Evolutionary conservation across 1,140 invertebrate species (phyloP).

Genomic region (Cheumatopsyche charites): DNA sequence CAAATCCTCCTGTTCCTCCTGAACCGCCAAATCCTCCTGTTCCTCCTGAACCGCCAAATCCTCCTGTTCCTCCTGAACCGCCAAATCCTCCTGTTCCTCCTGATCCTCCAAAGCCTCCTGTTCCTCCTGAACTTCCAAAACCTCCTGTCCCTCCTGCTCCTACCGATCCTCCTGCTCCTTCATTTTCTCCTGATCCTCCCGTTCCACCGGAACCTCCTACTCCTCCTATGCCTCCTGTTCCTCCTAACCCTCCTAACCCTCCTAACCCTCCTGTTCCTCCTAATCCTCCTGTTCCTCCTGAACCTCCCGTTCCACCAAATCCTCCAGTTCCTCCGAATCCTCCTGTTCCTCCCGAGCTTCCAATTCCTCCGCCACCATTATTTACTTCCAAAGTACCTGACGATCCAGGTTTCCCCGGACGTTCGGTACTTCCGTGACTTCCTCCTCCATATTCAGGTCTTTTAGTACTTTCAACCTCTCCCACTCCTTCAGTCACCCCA

Average conservation of each 20-base stretch:
- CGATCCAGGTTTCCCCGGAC: slow-evolving; percentile 28
- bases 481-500: slow-evolving; percentile 20
- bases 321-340: slow-evolving; percentile 33
- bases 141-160: slow-evolving; percentile 30
- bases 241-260: slow-evolving; percentile 16
- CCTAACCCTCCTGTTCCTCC: slow-evolving; percentile 42
- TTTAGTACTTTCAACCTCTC: slow-evolving; percentile 13
- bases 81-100: too few relatives aligned
- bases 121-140: slow-evolving; percentile 34
- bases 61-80: too few relatives aligned
- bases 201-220: too few relatives aligned
- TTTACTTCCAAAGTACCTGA: slow-evolving; percentile 1
- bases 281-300: too few relatives aligned
- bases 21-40: too few relatives aligned
- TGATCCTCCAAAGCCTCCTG: slow-evolving; percentile 29
- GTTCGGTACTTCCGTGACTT: slow-evolving; percentile 15
- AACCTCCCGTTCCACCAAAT: slow-evolving; percentile 33
- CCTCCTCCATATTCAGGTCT: slow-evolving; percentile 18
- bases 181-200: slow-evolving; percentile 26
- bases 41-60: too few relatives aligned
- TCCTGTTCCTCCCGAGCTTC: slow-evolving; percentile 8
- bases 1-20: too few relatives aligned
- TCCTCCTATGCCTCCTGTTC: too few relatives aligned
- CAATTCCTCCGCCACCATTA: background rate
- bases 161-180: slow-evolving; percentile 32